Evolutionary conservation across 2,797 vertebrate species (phyloP), one percentile per base, ranked within the genome.

Genomic region (Pseudotriccus pelzelni): DNA sequence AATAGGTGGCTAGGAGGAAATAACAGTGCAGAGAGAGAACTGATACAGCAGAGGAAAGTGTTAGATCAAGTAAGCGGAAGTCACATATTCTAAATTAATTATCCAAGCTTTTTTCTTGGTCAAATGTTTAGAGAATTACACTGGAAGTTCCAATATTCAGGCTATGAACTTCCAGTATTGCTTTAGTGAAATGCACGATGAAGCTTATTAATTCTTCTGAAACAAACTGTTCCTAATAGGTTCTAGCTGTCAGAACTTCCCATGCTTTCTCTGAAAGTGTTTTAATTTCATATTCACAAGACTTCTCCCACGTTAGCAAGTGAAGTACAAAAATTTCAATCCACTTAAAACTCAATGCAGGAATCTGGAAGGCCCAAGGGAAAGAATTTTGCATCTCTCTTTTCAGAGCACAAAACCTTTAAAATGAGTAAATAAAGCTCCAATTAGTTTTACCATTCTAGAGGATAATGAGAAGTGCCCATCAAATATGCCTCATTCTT

Each of bases 211-310:
- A 82, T 95, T 96, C 92, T 89, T 59, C 72, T 17, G 11, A 96
- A 93, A 93, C 75, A 77, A 92, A 94, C 84, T 94, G 64, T 93
- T 78, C 66, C 81, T 79, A 67, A 75, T 75, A 93, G 36, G 18
- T 69, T 62, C 64, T 89, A 93, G 56, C 76, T 84, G 76, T 73
- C 80, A 55, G 87, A 96, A 89, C 66, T 88, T 93, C 58, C 55
- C 52, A 77, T 91, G 93, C 44, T 96, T 92, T 87, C 85, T 93
- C 89, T 91, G 62, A 76, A 97, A 96, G 87, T 96, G 96, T 92
- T 91, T 95, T 97, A 94, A 97, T 96, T 97, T 97, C 91, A 97
- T 95, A 96, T 97, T 97, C 96, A 94, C 85, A 91, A 93, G 97
- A 93, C 91, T 97, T 94, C 93, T 94, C 90, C 87, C 76, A 87